Evolutionary conservation across 2,113 vertebrate species (phyloP).

Genomic region (Anoura caudifer): DNA sequence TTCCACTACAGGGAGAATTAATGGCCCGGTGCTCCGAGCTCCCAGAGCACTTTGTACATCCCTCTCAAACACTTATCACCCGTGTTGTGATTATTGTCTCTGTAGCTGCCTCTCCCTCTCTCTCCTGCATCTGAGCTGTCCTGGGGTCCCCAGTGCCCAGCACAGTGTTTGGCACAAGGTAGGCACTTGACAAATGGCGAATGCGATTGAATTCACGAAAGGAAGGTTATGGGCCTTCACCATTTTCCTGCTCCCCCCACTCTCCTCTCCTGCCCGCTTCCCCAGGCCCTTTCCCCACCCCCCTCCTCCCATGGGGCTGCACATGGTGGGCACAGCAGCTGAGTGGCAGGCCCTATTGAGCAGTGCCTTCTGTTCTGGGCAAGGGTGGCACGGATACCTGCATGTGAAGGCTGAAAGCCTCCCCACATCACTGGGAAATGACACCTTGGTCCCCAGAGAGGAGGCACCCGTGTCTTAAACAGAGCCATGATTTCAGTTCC

Average conservation of each 20-base stretch:
- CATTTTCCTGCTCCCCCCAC: neutral
- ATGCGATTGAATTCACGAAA: neutral
- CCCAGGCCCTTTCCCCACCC: neutral
- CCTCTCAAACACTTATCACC: constrained; percentile 60
- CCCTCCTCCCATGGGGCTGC: neutral
- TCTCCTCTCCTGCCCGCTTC: too few relatives aligned
- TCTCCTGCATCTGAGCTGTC: constrained; percentile 3
- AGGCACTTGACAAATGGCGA: constrained; percentile 4
- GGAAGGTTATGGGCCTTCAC: neutral
- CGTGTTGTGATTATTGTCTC: constrained; percentile 49
- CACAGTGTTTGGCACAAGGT: constrained; percentile 33
- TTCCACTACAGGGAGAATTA: constrained; percentile 30
- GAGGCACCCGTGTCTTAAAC: neutral
- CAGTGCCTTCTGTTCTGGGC: neutral
- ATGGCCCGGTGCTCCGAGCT: constrained; percentile 53
- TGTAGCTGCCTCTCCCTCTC: neutral
- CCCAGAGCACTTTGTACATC: constrained; percentile 65
- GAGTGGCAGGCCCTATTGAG: neutral
- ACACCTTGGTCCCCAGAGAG: constrained; percentile 33
- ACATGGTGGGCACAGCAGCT: neutral
- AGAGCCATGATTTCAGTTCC: constrained; percentile 37
- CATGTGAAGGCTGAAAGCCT: neutral
- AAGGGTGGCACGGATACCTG: neutral
- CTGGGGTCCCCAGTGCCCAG: neutral
- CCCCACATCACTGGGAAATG: neutral